phyloP scores from a whole-genome alignment of 2,113 vertebrate species.

The Picathartes gymnocephalus region DNA sequence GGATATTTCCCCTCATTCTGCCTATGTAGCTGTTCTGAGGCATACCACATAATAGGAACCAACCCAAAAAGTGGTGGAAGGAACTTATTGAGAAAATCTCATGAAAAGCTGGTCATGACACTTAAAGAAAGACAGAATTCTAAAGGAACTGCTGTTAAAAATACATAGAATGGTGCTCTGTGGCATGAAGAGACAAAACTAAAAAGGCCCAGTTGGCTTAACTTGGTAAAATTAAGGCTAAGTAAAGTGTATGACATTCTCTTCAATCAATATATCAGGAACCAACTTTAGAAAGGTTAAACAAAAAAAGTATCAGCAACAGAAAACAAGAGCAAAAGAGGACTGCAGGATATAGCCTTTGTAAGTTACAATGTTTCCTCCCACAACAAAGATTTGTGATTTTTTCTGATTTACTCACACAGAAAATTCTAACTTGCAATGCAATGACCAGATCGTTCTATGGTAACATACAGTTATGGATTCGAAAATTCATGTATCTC shows the following conservation, averaged over 20 bases:
- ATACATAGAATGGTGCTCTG: accelerated
- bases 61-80: not conserved
- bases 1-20: not conserved
- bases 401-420: not conserved
- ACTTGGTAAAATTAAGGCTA: not conserved
- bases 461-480: not conserved
- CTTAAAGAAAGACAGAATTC: not conserved
- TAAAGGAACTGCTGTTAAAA: not conserved
- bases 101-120: not conserved
- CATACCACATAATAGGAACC: not conserved
- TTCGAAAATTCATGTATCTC: not conserved
- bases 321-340: not conserved
- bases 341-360: accelerated
- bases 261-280: not conserved
- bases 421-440: not conserved
- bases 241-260: not conserved
- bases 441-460: not conserved
- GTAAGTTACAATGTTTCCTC: not conserved
- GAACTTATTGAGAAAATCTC: not conserved
- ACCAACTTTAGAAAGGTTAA: not conserved
- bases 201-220: not conserved
- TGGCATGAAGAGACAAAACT: not conserved
- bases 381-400: not conserved
- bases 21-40: not conserved
- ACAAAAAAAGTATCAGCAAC: not conserved